phyloP scores from a whole-genome alignment of 2,113 vertebrate genomes.

The Picathartes gymnocephalus region DNA sequence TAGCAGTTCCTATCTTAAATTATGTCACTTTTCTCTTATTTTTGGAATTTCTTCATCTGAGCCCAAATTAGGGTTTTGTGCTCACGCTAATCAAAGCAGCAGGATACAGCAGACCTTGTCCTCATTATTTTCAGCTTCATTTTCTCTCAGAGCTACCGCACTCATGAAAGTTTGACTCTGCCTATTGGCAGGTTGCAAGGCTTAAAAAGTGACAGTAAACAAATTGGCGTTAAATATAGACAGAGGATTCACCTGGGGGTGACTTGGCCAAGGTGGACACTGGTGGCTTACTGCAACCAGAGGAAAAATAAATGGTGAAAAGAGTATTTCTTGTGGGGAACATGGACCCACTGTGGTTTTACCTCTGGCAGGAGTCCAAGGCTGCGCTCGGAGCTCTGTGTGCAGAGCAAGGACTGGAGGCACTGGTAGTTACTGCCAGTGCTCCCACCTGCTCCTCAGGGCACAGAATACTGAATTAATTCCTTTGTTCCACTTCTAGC shows the following conservation, averaged over 20 bases:
- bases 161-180: not conserved
- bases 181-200: accelerated
- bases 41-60: not conserved
- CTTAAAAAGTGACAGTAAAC: not conserved
- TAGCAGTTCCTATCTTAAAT: not conserved
- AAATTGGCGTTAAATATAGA: not conserved
- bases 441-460: not conserved
- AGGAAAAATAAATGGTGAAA: not conserved
- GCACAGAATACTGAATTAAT: not conserved
- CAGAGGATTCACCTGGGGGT: not conserved
- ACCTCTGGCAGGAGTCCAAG: not conserved
- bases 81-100: not conserved
- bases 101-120: not conserved
- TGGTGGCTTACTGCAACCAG: not conserved
- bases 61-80: not conserved
- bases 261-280: not conserved
- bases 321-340: not conserved
- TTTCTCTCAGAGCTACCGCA: not conserved
- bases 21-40: not conserved
- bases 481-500: not conserved
- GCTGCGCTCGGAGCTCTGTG: not conserved
- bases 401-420: not conserved
- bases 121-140: not conserved
- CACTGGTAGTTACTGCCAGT: not conserved
- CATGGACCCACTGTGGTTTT: not conserved